Conservation (phyloP, 2,888 invertebrate genomes). For the Synanthedon vespiformis region DNA sequence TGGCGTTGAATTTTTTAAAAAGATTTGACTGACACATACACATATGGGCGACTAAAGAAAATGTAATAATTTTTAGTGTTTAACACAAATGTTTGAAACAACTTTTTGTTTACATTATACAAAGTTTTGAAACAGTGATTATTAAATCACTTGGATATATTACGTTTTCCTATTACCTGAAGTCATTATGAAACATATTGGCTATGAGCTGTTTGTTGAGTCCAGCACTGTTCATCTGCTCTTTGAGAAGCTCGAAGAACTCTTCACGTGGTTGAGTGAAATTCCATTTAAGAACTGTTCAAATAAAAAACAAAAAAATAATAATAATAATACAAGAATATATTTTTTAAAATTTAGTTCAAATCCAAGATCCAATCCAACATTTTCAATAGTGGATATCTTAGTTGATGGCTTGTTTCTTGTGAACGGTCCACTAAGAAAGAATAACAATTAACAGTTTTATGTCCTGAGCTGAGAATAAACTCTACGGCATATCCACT, state of each 20-base stretch:
- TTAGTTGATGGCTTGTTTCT: no score
- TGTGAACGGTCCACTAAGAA: no score
- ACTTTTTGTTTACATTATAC: no score
- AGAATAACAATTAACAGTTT: no score
- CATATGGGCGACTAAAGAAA: no score
- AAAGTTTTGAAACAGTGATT: neutral
- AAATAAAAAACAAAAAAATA: neutral
- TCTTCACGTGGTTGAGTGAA: constrained; percentile 94
- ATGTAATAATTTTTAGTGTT: neutral
- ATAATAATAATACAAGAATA: no score
- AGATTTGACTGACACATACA: neutral
- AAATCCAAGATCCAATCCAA: no score
- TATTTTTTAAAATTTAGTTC: no score
- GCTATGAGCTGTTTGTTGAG: constrained; percentile 88
- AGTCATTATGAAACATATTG: constrained; percentile 96
- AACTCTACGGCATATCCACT: neutral
- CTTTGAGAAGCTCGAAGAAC: constrained; percentile 91
- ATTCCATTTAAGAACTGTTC: constrained; percentile 89
- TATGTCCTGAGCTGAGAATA: no score
- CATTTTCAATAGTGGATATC: no score
- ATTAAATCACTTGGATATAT: neutral
- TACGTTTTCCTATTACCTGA: constrained; percentile 62
- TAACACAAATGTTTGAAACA: no score
- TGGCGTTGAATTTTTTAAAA: constrained; percentile 9
- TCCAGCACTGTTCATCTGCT: constrained; percentile 89